Percentiles rank a stretch among this genome's conserved stretches.
Conservation (phyloP, 92 coral and sea anemone genomes). For the Montipora capitata region DNA sequence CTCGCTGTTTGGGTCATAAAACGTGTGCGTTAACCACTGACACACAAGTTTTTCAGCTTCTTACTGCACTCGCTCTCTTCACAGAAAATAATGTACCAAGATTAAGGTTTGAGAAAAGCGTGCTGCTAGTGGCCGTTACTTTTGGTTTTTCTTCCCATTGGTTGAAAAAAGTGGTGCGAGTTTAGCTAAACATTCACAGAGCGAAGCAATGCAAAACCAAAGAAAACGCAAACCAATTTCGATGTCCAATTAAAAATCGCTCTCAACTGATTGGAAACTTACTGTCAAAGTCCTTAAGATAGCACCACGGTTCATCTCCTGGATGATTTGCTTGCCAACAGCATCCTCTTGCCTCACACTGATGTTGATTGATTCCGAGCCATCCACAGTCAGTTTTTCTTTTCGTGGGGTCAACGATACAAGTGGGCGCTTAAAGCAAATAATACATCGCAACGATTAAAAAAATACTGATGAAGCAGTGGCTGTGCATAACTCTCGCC, state of each 20-base stretch:
- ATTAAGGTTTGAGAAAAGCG: background rate
- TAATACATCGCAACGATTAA: background rate
- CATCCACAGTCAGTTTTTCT: background rate
- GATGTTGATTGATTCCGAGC: background rate
- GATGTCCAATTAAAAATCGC: background rate
- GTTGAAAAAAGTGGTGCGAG: too few species aligned
- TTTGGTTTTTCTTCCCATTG: background rate
- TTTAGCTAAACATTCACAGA: background rate
- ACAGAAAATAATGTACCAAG: background rate
- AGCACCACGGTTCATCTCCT: background rate
- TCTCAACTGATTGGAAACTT: background rate
- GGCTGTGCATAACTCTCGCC: background rate
- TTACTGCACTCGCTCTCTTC: background rate
- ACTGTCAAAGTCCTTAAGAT: background rate
- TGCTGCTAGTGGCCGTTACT: too few species aligned
- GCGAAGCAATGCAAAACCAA: background rate
- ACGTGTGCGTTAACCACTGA: background rate
- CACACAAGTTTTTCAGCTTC: background rate
- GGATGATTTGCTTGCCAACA: background rate
- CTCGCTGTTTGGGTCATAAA: background rate
- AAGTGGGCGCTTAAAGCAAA: background rate
- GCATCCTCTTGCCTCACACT: background rate
- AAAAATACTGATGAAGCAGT: background rate
- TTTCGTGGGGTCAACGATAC: background rate
- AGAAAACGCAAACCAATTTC: background rate